Base-by-base conservation (phyloP, 2,113 vertebrate genomes). In the Microtus pennsylvanicus region DNA sequence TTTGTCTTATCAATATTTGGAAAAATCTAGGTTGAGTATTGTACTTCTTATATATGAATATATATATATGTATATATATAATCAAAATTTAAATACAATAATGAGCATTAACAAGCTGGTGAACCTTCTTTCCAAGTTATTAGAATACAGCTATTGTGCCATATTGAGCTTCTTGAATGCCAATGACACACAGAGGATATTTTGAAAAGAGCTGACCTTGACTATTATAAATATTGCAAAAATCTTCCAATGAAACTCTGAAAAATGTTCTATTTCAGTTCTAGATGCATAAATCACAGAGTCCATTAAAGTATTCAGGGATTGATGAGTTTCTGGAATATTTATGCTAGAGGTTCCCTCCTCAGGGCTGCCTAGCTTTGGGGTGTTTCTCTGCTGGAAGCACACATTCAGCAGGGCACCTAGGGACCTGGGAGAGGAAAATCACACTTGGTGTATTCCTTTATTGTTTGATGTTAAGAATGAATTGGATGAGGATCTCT, bases 191-290 rank as follows among this genome's bases (percentile, higher is more conserved):
- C 2, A n/a, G 61, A 81, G 21, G 5, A 8, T 42, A 42, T 58
- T 93, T 63, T 75, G 21, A 42, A 67, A 52, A 87, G 80, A 45
- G 33, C 42, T 93, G 89, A 90, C n/a, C 70, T 72, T 95, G 81
- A 81, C 28, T 50, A 74, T 65, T 69, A 75, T 61, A 92, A 93
- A 88, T 87, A 92, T 14, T 93, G 24, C 69, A 94, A 75, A 88
- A 78, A 26, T 70, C 72, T 95, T 76, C 47, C 19, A 24, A 0
- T 28, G 52, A 93, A 74, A 93, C 52, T 38, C n/a, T 38, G n/a
- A 88, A 65, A 52, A 89, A 72, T 22, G 76, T 85, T 90, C 75
- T 61, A 90, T 92, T 92, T 82, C 52, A 21, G 9, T 14, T 42
- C 72, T 58, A 10, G 47, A n/a, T 87, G 24, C 61, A 90, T 78